Base-by-base conservation (phyloP, 2,888 invertebrate genomes). In the Pocota personata region DNA sequence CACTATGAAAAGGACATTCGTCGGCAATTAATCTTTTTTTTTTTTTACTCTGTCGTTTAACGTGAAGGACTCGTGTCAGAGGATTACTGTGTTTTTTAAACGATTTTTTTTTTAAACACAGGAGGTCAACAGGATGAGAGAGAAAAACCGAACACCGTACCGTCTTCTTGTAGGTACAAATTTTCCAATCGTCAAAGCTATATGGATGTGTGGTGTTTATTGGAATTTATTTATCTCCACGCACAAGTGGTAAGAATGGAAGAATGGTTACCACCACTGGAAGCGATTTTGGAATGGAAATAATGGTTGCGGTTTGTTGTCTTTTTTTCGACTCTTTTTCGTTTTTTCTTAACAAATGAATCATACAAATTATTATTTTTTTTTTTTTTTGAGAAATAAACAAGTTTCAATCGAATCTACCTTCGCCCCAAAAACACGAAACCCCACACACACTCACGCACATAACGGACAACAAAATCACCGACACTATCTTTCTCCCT, bases 261-360 rank as follows among this genome's bases (percentile, higher is more conserved):
- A 55, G 1, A n/a, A 21, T n/a, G 21, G 40, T 52, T 57, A 27
- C 64, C 30, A 78, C 30, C 30, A 71, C 79, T 76, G 80, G 79
- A 83, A 84, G 43, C 37, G 8, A 40, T 24, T 50, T 72, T 86
- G 80, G 86, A 86, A 86, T 82, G 82, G 76, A 86, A 86, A 76
- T 86, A 86, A 86, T 86, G 86, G 86, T 86, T 58, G 84, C 86
- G 76, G 86, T 86, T 86, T 86, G 86, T 86, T 86, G 86, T 86
- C 82, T 82, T 52, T 82, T 80, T 84, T 80, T 24, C 30, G n/a
- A 14, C 21, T 30, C 10, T 37, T 19, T 43, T 43, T 62, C 19
- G 14, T 37, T 48, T 35, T 8, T 19, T 40, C 30, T 58, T 43
- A 27, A 10, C 16, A 78, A 30, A 69, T 43, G 30, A 76, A 62